Evolutionary conservation across 2,797 vertebrate genomes (phyloP).

Genomic region (Onychomys leucogaster): DNA sequence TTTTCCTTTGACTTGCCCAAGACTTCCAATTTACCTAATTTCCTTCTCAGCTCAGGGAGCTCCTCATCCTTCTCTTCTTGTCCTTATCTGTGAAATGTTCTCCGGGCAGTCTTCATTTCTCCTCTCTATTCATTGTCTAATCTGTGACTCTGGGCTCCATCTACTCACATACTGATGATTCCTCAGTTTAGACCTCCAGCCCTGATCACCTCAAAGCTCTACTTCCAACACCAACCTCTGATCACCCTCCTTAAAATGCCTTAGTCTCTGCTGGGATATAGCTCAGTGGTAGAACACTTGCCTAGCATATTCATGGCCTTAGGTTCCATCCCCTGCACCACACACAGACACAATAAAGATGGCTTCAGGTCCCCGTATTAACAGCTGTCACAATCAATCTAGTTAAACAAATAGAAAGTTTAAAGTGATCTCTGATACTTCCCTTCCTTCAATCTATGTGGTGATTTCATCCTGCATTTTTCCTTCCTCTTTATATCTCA

Average conservation of each 20-base stretch:
- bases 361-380: not conserved
- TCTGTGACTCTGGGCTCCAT: not conserved
- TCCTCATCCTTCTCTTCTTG: not conserved
- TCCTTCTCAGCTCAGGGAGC: not conserved
- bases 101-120: not conserved
- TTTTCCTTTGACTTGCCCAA: not conserved
- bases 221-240: not conserved
- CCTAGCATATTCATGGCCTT: not conserved
- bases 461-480: not conserved
- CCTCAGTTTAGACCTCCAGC: not conserved
- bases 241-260: not conserved
- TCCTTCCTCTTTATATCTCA: not conserved
- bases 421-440: not conserved
- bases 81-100: not conserved
- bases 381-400: not conserved
- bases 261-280: no score
- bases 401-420: not conserved
- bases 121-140: not conserved
- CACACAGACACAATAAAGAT: not conserved
- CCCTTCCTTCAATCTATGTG: not conserved
- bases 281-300: not conserved
- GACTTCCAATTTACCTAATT: no score
- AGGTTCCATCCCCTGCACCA: not conserved
- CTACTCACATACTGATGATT: not conserved
- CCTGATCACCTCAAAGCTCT: not conserved